Percentiles rank a stretch among this genome's conserved stretches.
phyloP scores from a whole-genome alignment of 1,140 invertebrate species.

The Drosophila suzukii region DNA sequence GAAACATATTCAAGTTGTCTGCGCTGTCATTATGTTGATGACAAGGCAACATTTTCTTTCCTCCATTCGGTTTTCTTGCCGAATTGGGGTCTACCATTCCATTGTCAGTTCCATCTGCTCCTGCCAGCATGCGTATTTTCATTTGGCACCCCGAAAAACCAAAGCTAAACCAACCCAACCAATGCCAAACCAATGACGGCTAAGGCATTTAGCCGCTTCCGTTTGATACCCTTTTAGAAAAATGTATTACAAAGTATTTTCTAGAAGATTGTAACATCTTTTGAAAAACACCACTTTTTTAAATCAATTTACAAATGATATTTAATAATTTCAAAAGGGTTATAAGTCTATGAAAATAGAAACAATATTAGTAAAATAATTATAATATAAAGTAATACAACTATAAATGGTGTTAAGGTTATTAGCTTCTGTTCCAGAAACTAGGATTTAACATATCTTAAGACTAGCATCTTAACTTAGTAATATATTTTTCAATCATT shows the following conservation, averaged over 20 bases:
- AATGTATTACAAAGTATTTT: neutral
- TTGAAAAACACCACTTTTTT: too few species aligned
- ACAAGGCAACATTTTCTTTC: slow-evolving; percentile 37
- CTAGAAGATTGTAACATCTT: neutral
- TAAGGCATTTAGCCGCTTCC: slow-evolving; percentile 32
- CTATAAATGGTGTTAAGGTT: too few species aligned
- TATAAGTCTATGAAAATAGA: too few species aligned
- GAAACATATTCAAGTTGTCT: slow-evolving; percentile 49
- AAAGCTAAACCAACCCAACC: slow-evolving; percentile 20
- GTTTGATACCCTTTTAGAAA: slow-evolving; percentile 2
- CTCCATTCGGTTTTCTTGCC: slow-evolving; percentile 9
- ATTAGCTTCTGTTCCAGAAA: too few species aligned
- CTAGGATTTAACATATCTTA: too few species aligned
- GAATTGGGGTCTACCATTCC: neutral
- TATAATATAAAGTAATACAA: too few species aligned
- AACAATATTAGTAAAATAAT: too few species aligned
- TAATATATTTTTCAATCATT: too few species aligned
- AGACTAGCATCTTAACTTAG: too few species aligned
- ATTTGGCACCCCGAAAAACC: slow-evolving; percentile 7
- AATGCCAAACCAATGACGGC: slow-evolving; percentile 31
- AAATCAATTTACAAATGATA: too few species aligned
- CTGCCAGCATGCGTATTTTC: slow-evolving; percentile 10
- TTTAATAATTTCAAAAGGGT: too few species aligned
- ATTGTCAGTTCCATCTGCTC: slow-evolving; percentile 9
- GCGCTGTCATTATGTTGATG: slow-evolving; percentile 53